phyloP scores from a whole-genome alignment of 2,888 invertebrate species.

The Diaphora mendica region DNA sequence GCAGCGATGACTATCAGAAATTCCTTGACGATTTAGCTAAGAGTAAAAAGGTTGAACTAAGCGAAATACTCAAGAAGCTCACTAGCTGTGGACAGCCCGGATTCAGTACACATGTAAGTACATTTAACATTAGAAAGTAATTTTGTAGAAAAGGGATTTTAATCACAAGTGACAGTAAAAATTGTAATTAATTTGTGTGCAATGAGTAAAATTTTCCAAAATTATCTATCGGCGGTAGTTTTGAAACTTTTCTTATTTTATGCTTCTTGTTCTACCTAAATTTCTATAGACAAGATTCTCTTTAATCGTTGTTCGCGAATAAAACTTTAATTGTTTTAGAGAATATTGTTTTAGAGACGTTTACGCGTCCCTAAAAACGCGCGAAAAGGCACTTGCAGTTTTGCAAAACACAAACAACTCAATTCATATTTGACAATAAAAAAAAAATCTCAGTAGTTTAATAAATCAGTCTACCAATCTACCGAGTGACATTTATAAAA shows the following conservation, averaged over 20 bases:
- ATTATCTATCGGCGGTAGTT: not conserved
- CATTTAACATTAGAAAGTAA: not conserved
- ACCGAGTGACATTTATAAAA: too few species aligned
- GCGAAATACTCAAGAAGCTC: constrained; percentile 93
- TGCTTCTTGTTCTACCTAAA: not conserved
- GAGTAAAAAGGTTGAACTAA: constrained; percentile 92
- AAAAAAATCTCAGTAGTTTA: too few species aligned
- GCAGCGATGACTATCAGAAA: constrained; percentile 92
- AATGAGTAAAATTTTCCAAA: not conserved
- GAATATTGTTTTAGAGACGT: too few species aligned
- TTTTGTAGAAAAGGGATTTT: not conserved
- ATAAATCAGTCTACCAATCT: too few species aligned
- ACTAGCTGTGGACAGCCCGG: constrained; percentile 93
- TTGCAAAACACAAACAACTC: too few species aligned
- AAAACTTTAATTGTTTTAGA: too few species aligned
- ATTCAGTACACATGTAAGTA: constrained; percentile 76
- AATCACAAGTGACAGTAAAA: not conserved
- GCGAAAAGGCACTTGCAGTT: too few species aligned
- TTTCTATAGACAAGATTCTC: not conserved
- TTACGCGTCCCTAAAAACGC: too few species aligned
- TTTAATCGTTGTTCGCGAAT: not conserved
- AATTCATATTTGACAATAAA: too few species aligned
- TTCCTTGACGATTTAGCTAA: constrained; percentile 95
- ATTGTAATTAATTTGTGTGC: not conserved
- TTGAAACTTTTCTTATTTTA: not conserved